phyloP scores from a whole-genome alignment of 2,888 invertebrate species.

The Anaspis maculata region DNA sequence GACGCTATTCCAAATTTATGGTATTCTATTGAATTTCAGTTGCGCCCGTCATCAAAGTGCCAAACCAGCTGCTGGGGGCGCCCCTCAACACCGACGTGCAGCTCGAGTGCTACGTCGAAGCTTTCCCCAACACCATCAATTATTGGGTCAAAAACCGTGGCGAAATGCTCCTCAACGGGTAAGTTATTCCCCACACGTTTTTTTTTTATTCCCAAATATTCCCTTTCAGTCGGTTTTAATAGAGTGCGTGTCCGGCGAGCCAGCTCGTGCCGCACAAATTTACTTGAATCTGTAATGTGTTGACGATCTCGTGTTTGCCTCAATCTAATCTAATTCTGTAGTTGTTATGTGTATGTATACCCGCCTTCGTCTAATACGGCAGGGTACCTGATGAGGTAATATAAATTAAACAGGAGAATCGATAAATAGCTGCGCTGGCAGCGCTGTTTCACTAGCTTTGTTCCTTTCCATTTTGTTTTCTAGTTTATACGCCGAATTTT shows the following conservation, averaged over 20 bases:
- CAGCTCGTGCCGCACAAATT: constrained; percentile 11
- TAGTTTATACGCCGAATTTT: no score
- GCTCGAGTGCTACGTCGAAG: constrained; percentile 81
- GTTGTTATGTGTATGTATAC: no score
- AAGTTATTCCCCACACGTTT: constrained; percentile 31
- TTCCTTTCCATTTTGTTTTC: no score
- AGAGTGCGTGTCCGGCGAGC: constrained; percentile 1
- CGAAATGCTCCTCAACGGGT: constrained; percentile 80
- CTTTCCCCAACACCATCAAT: constrained; percentile 70
- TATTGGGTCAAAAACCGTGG: constrained; percentile 73
- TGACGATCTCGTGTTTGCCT: no score
- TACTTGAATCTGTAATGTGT: no score
- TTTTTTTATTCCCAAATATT: neutral
- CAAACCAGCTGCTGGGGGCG: constrained; percentile 81
- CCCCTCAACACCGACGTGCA: constrained; percentile 80
- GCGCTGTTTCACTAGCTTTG: no score
- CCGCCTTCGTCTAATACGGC: no score
- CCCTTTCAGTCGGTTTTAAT: constrained; percentile 6
- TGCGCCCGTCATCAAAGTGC: constrained; percentile 80
- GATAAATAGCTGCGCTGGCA: no score
- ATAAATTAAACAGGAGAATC: no score
- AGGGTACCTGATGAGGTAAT: no score
- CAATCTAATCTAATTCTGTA: no score
- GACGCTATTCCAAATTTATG: no score
- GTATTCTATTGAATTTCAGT: constrained; percentile 47